Base-by-base conservation (phyloP, 2,888 invertebrate species). In the Villa cingulata region DNA sequence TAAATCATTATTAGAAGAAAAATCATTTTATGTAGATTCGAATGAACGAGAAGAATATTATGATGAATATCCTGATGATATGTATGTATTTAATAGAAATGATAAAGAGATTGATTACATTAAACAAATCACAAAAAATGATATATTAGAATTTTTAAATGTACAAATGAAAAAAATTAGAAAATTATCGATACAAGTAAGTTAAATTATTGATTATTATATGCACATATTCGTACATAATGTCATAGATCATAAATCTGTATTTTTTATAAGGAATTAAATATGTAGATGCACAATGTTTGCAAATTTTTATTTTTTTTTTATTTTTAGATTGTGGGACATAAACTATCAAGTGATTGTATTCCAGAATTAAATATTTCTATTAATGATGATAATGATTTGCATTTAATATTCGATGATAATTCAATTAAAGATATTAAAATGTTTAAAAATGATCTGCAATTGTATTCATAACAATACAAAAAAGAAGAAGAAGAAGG, bases 11-110 rank as follows among this genome's bases (percentile, higher is more conserved):
- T 74, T 81, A 23, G 82, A 83, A 59, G 66, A 78, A 50, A 86
- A 86, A 59, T 73, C 77, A 57, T 77, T 74, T 3, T 86, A 87
- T 65, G 74, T 81, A 32, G 77, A 82, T 56, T 69, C 89, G 43
- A 77, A 77, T 55, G 83, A 86, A 57, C 87, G 87, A 70, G 72
- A 77, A 0, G 57, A 70, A 42, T 73, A 83, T 53, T 80, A 86
- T 64, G 88, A 86, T 86, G 62, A 67, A 1, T 67, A 84, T 89
- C 5, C 64, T 70, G 1, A 71, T 47, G 70, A 72, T 37, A 77
- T 81, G 45, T 87, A 83, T 59, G 65, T 80, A 55, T 89, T 87
- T 67, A 81, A 87, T 59, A 73, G 83, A 51, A 51, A 29, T 12
- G 29, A 32, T 12, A 7, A 32, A 32, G 29, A 32, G 12, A 1